Base-by-base conservation (phyloP, 2,797 vertebrate genomes). In the Enteromius unitaeniatus region DNA sequence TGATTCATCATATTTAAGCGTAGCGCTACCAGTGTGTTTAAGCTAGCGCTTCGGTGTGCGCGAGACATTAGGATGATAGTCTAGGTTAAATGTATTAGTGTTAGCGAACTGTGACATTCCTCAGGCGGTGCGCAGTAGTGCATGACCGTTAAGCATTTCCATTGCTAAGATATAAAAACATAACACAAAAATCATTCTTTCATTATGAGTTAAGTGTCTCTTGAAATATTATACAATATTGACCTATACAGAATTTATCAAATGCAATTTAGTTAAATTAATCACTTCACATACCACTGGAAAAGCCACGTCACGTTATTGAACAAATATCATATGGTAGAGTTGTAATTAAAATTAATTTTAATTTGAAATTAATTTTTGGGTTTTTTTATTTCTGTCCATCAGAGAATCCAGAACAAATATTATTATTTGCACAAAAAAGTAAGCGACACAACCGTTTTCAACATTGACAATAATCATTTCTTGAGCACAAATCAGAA, bases 1-100 rank as follows among this genome's bases (percentile, higher is more conserved):
- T 80, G 78, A 55, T 79, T 79, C 77, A 65, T 79, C 45, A 37
- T 53, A 51, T 79, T 79, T 79, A 51, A 45, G 76, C 58, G 28
- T 78, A 47, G 76, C 2, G 23, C 76, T 78, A 64, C 76, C 58
- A 64, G 31, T 53, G 64, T 53, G 64, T 68, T 79, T 68, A 79
- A 68, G 78, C 78, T 26, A 79, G 8, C 14, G 7, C 67, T 72
- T 37, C 13, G 19, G 23, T 45, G 79, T 79, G 64, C 68, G 78
- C 4, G 45, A 65, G 77, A 67, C 51, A 67, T 64, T 67, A 79
- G 3, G 7, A 37, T 79, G 77, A 79, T 67, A 37, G 7, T 23
- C 28, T 13, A 64, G 76, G 40, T n/a, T 64, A 42, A 64, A 11
- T 47, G 68, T 70, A 34, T 55, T 42, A 26, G 55, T 60, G 73